Evolutionary conservation across 2,797 vertebrate species (phyloP).

Genomic region (Liparis tanakae): DNA sequence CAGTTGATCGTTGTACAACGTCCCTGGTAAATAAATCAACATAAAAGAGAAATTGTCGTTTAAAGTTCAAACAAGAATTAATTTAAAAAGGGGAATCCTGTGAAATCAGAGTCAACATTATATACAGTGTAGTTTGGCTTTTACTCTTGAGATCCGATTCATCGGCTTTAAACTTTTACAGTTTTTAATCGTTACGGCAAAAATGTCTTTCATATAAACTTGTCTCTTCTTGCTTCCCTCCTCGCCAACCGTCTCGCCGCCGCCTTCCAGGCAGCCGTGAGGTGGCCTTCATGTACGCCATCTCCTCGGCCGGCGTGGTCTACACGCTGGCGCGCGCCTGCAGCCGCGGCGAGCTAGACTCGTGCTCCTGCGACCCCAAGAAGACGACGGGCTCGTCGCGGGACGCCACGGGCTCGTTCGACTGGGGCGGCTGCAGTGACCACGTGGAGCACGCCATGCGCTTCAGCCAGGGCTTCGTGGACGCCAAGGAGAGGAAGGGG

Average conservation of each 20-base stretch:
- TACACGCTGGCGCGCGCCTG: constrained; percentile 94
- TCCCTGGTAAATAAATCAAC: too few relatives aligned
- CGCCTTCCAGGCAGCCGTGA: constrained; percentile 90
- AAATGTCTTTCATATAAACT: not conserved
- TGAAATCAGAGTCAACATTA: too few relatives aligned
- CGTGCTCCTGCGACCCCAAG: constrained; percentile 93
- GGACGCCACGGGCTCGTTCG: constrained; percentile 89
- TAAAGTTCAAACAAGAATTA: too few relatives aligned
- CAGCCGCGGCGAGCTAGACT: constrained; percentile 94
- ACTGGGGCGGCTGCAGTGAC: constrained; percentile 98
- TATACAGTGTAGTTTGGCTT: too few relatives aligned
- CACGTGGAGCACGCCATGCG: constrained; percentile 93
- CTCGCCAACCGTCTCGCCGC: not conserved
- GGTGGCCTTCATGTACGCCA: constrained; percentile 94
- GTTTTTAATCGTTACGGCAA: not conserved
- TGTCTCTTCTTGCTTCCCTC: not conserved
- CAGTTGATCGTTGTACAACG: too few relatives aligned
- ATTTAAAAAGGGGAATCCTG: too few relatives aligned
- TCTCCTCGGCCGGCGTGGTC: constrained; percentile 96
- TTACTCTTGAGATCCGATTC: too few relatives aligned
- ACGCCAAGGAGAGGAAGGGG: constrained; percentile 92
- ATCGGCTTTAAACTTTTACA: not conserved
- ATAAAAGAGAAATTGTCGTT: too few relatives aligned
- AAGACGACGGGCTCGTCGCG: constrained; percentile 88
- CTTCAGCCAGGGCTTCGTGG: constrained; percentile 92